phyloP scores from a whole-genome alignment of 2,888 invertebrate species.

The Meandrusa payeni region DNA sequence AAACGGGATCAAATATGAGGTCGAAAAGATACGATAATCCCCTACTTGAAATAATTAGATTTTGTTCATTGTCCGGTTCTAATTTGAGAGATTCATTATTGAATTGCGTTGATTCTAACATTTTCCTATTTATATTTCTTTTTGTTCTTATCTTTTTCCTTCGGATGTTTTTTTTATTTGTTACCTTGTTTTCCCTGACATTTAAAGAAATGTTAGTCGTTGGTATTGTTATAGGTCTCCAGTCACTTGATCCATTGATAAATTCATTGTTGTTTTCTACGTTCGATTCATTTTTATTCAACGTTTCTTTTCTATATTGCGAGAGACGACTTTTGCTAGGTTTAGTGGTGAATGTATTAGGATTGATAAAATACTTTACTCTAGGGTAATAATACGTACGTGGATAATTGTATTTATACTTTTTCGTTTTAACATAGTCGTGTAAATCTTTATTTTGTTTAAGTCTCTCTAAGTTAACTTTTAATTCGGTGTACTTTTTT shows the following conservation, averaged over 20 bases:
- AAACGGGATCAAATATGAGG: constrained; percentile 42
- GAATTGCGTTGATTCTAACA: neutral
- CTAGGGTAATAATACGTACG: constrained; percentile 68
- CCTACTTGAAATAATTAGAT: constrained; percentile 28
- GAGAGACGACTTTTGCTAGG: constrained; percentile 56
- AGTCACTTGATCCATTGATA: constrained; percentile 45
- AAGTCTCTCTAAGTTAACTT: constrained; percentile 61
- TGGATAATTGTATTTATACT: constrained; percentile 71
- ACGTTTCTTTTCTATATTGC: constrained; percentile 44
- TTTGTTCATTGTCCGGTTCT: neutral
- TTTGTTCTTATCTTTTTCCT: constrained; percentile 45
- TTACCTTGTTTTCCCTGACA: constrained; percentile 27
- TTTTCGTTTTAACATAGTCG: constrained; percentile 70
- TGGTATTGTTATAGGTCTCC: constrained; percentile 59
- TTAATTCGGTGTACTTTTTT: constrained; percentile 65
- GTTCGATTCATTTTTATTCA: constrained; percentile 28
- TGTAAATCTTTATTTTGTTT: constrained; percentile 69
- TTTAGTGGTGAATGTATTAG: constrained; percentile 46
- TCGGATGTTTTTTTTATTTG: constrained; percentile 37
- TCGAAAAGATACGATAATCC: constrained; percentile 43
- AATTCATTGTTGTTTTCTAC: constrained; percentile 30
- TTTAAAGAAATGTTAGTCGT: constrained; percentile 35
- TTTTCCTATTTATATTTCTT: constrained; percentile 34
- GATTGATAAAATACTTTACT: constrained; percentile 64
- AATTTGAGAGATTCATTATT: neutral